These are phyloP conservation scores for Channa argus DNA, from an alignment of 2,113 vertebrate genomes.

Conservation along the genomic window DNA sequence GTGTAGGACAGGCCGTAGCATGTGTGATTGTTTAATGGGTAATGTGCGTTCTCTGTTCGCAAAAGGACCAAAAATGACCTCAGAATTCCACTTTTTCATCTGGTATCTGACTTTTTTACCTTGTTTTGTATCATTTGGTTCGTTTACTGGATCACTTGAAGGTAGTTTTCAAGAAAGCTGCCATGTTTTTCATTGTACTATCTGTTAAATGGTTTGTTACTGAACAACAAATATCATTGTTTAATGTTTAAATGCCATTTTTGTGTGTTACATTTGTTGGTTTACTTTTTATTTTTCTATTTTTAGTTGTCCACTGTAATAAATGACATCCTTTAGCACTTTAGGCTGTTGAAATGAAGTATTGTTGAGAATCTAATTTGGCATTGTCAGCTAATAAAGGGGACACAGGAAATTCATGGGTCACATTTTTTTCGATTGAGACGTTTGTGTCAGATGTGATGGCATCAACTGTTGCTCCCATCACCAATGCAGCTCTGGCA, in stretches of 20 bases:
- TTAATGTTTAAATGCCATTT: constrained; percentile 18
- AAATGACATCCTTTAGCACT: neutral
- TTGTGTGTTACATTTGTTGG: constrained; percentile 3
- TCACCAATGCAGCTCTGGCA: constrained; percentile 43
- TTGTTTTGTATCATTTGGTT: constrained; percentile 14
- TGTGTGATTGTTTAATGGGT: neutral
- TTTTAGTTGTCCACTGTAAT: neutral
- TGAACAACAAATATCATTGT: no score
- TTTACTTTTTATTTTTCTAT: constrained; percentile 9
- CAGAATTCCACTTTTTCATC: constrained; percentile 1
- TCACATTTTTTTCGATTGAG: constrained; percentile 32
- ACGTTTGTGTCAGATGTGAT: constrained; percentile 26
- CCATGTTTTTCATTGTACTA: neutral
- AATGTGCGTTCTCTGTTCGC: neutral
- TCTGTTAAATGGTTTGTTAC: constrained; percentile 6
- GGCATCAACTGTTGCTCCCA: constrained; percentile 1
- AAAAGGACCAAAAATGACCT: constrained; percentile 10
- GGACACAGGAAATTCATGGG: neutral
- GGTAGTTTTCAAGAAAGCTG: neutral
- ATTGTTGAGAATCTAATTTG: constrained; percentile 7
- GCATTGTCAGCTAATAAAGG: constrained; percentile 57
- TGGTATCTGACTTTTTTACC: neutral
- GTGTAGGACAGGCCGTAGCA: no score
- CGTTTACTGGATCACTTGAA: no score
- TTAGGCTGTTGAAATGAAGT: constrained; percentile 1